Base-by-base conservation (phyloP, 30 jellyfish, hydroid and myxozoan species). In the Aurelia sp. region DNA sequence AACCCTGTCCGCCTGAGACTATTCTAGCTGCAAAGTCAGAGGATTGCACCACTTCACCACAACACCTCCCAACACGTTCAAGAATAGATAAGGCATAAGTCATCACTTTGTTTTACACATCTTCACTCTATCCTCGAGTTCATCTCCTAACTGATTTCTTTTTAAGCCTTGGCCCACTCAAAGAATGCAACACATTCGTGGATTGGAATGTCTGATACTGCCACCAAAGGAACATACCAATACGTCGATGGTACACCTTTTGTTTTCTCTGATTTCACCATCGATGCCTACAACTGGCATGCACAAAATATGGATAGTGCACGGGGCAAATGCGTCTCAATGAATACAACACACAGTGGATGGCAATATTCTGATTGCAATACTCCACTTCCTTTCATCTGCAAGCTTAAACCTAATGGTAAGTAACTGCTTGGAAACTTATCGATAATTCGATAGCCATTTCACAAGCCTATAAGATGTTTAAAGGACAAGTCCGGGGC, bases 231-330 rank as follows among this genome's bases (percentile, higher is more conserved):
- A 23, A 88, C 92, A 16, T 89, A 91, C 85, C 99, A 89, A 59
- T 94, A 87, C 83, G 99, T 94, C 13, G 99, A 94, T 86, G 99
- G 99, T 33, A 80, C 97, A 71, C 99, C 99, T 1, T 94, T 74
- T 71, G 96, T 85, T 27, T 94, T 73, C 87, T 94, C 99, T 60
- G 99, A 83, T 37, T 94, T 97, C 96, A 89, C 97, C 66, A 30
- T 51, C 66, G 99, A 94, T 74, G 94, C 99, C 20, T 90, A 84
- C 87, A 83, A 77, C 40, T 76, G 91, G 91, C 87, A 68, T 58
- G 63, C 87, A 18, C 55, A 83, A 23, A 74, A 87, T 31, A 40
- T 66, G 21, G 89, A 83, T 61, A 78, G 86, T 9, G 83, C 84
- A 21, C 71, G 96, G 58, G 93, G 94, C 62, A 90, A 94, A 58